These are phyloP conservation scores for Drosophila anomelani DNA, from an alignment of 2,888 invertebrate species.

Conservation along the genomic window DNA sequence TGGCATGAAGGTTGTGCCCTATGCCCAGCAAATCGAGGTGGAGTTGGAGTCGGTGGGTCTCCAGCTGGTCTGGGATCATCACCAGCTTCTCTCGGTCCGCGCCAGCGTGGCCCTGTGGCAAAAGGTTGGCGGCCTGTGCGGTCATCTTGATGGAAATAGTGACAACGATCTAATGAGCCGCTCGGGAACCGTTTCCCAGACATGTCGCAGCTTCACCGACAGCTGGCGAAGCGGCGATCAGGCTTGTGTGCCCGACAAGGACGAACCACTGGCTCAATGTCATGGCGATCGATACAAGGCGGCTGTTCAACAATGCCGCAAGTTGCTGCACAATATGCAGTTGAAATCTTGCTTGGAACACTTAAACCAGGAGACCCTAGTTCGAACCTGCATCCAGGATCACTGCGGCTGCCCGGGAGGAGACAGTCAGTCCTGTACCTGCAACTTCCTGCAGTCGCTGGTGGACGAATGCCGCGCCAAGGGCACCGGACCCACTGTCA, in stretches of 20 bases:
- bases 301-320: not conserved
- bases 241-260: slow-evolving; percentile 66
- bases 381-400: slow-evolving; percentile 92
- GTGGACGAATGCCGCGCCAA: slow-evolving; percentile 90
- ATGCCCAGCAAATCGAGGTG: slow-evolving; percentile 89
- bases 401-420: slow-evolving; percentile 89
- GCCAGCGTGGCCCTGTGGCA: slow-evolving; percentile 89
- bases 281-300: slow-evolving; percentile 84
- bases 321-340: slow-evolving; percentile 87
- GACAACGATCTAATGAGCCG: slow-evolving; percentile 88
- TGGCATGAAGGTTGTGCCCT: slow-evolving; percentile 90
- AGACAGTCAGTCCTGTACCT: slow-evolving; percentile 88
- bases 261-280: slow-evolving; percentile 59
- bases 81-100: slow-evolving; percentile 89
- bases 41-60: slow-evolving; percentile 89
- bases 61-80: slow-evolving; percentile 90
- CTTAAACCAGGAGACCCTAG: slow-evolving; percentile 88
- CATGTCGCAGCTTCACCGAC: slow-evolving; percentile 84
- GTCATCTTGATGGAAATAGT: slow-evolving; percentile 89
- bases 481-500: slow-evolving; percentile 86
- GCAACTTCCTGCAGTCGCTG: slow-evolving; percentile 88
- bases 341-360: slow-evolving; percentile 88
- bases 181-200: slow-evolving; percentile 85
- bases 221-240: slow-evolving; percentile 65
- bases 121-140: slow-evolving; percentile 93